Conservation (phyloP, 2,888 invertebrate genomes). For the Alviniconcha strummeri region DNA sequence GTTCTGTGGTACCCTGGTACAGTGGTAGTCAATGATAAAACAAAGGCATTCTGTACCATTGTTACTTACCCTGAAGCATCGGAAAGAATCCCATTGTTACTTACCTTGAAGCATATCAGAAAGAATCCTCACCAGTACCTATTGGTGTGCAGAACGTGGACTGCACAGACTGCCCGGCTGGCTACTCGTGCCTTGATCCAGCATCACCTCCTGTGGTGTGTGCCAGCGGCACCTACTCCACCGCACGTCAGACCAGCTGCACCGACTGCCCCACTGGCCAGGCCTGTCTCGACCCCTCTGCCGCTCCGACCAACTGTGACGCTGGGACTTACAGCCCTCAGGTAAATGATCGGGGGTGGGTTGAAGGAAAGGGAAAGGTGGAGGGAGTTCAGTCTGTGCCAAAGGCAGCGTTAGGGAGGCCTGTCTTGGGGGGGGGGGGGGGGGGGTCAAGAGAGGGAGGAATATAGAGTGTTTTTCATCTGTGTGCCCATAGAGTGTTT, state of each 20-base stretch:
- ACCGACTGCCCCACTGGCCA: slow-evolving; percentile 61
- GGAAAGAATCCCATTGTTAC: neutral
- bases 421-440: too few relatives aligned
- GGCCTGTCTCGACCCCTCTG: slow-evolving; percentile 61
- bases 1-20: too few relatives aligned
- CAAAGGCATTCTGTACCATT: too few relatives aligned
- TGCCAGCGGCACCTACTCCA: slow-evolving; percentile 56
- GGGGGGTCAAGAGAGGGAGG: too few relatives aligned
- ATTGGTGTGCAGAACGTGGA: slow-evolving; percentile 44
- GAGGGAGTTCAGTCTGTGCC: too few relatives aligned
- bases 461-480: too few relatives aligned
- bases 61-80: too few relatives aligned
- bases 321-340: slow-evolving; percentile 61
- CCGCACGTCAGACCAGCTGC: slow-evolving; percentile 49
- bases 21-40: too few relatives aligned
- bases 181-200: slow-evolving; percentile 58
- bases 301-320: slow-evolving; percentile 55
- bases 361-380: too few relatives aligned
- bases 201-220: slow-evolving; percentile 50
- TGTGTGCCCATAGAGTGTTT: too few relatives aligned
- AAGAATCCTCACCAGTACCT: too few relatives aligned
- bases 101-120: neutral
- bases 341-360: slow-evolving; percentile 43
- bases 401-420: too few relatives aligned
- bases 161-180: slow-evolving; percentile 66